phyloP scores from a whole-genome alignment of 2,113 vertebrate species.

The Gasterosteus nipponicus region DNA sequence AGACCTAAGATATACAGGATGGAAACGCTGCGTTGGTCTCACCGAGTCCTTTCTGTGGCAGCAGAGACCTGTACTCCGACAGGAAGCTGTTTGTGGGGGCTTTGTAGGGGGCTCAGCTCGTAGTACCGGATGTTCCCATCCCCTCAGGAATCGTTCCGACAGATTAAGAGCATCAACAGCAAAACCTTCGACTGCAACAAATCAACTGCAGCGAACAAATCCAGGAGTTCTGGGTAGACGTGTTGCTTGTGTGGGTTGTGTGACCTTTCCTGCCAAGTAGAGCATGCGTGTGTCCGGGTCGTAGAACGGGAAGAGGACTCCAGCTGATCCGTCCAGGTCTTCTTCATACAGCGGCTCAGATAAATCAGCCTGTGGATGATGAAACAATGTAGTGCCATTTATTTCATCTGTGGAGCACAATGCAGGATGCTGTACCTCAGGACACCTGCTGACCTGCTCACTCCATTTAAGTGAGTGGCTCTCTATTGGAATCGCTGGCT shows the following conservation, averaged over 20 bases:
- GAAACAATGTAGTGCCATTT: not conserved
- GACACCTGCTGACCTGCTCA: not conserved
- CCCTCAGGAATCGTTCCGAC: slow-evolving; percentile 77
- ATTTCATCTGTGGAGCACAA: not conserved
- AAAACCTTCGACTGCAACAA: not conserved
- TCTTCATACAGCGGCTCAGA: slow-evolving; percentile 90
- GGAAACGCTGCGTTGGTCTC: slow-evolving; percentile 49
- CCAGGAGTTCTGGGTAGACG: not conserved
- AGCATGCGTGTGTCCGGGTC: slow-evolving; percentile 91
- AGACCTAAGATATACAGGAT: not conserved
- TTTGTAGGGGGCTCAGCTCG: slow-evolving; percentile 88
- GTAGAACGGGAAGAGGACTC: slow-evolving; percentile 92
- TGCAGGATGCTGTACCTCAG: not conserved
- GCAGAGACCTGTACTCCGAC: slow-evolving; percentile 86
- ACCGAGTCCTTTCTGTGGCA: slow-evolving; percentile 95
- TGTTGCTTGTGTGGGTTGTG: slow-evolving; percentile 10
- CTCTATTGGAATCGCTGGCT: not conserved
- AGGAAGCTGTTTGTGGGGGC: slow-evolving; percentile 89
- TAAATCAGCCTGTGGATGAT: slow-evolving; percentile 84
- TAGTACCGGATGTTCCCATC: slow-evolving; percentile 94
- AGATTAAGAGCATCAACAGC: not conserved
- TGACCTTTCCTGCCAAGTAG: slow-evolving; percentile 93
- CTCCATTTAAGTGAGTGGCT: not conserved
- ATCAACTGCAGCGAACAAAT: not conserved
- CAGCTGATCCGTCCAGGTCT: slow-evolving; percentile 90